Percentiles rank a stretch among this genome's conserved stretches.
phyloP scores from a whole-genome alignment of 2,797 vertebrate genomes.

The Notoglanidium macrostoma region DNA sequence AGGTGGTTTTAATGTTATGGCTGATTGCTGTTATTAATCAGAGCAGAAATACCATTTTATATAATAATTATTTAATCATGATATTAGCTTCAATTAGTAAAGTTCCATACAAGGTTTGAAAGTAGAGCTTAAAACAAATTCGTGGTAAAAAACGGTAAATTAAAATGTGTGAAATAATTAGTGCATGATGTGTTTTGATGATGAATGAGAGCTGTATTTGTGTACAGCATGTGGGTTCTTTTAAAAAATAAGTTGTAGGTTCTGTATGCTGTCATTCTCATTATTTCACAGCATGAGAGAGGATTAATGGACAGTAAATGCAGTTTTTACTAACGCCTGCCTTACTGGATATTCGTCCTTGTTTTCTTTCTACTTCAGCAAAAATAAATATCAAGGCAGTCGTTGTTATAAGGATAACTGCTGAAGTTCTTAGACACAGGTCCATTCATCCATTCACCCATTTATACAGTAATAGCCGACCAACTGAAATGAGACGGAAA shows the following conservation, averaged over 20 bases:
- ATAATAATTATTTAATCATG: not conserved
- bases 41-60: not conserved
- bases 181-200: not conserved
- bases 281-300: not conserved
- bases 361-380: not conserved
- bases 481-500: slow-evolving; percentile 51
- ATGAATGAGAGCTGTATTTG: not conserved
- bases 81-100: not conserved
- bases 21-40: not conserved
- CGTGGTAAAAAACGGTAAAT: not conserved
- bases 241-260: not conserved
- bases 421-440: slow-evolving; percentile 30
- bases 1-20: too few species aligned
- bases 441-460: slow-evolving; percentile 44
- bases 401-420: not conserved
- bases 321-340: not conserved
- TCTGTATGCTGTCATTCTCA: not conserved
- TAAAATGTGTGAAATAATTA: not conserved
- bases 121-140: not conserved
- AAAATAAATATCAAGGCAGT: not conserved
- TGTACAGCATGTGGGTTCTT: not conserved
- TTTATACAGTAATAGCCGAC: slow-evolving; percentile 47
- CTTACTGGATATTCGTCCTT: not conserved
- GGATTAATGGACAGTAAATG: not conserved
- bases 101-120: not conserved